Conservation (phyloP, 1,140 invertebrate genomes). For the Orchesella cincta region DNA sequence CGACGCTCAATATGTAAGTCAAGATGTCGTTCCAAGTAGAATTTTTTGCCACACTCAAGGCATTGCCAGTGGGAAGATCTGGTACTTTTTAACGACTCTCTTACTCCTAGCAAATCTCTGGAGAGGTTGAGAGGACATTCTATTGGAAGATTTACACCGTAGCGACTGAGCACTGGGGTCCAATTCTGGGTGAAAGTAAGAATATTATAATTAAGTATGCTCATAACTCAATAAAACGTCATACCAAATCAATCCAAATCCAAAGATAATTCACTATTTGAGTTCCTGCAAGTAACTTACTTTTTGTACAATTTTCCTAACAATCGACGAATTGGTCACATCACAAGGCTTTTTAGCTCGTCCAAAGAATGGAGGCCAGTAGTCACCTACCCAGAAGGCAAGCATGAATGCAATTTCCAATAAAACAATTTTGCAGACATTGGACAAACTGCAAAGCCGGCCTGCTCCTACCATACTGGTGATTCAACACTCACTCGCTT, state of each 20-base stretch:
- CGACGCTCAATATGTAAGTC: slow-evolving; percentile 88
- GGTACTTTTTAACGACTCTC: slow-evolving; percentile 79
- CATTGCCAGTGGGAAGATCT: slow-evolving; percentile 86
- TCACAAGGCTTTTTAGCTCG: slow-evolving; percentile 43
- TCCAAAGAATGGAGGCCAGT: slow-evolving; percentile 43
- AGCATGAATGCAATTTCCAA: slow-evolving; percentile 48
- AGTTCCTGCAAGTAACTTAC: slow-evolving; percentile 54
- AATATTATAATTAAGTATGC: background rate
- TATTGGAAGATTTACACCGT: slow-evolving; percentile 77
- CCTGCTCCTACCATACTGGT: slow-evolving; percentile 49
- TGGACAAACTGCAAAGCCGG: slow-evolving; percentile 48
- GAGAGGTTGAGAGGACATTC: slow-evolving; percentile 86
- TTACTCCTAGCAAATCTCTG: slow-evolving; percentile 81
- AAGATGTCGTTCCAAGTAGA: slow-evolving; percentile 83
- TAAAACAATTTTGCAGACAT: slow-evolving; percentile 44
- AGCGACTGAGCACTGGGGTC: slow-evolving; percentile 81
- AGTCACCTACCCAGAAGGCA: slow-evolving; percentile 48
- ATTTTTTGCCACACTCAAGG: slow-evolving; percentile 86
- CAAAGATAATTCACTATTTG: background rate
- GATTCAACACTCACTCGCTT: background rate
- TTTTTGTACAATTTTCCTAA: slow-evolving; percentile 82
- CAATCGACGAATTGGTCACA: slow-evolving; percentile 72
- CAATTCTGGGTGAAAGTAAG: slow-evolving; percentile 67
- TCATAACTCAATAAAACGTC: background rate
- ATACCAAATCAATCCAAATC: background rate